phyloP scores from a whole-genome alignment of 2,797 vertebrate genomes.

The Picus viridis region DNA sequence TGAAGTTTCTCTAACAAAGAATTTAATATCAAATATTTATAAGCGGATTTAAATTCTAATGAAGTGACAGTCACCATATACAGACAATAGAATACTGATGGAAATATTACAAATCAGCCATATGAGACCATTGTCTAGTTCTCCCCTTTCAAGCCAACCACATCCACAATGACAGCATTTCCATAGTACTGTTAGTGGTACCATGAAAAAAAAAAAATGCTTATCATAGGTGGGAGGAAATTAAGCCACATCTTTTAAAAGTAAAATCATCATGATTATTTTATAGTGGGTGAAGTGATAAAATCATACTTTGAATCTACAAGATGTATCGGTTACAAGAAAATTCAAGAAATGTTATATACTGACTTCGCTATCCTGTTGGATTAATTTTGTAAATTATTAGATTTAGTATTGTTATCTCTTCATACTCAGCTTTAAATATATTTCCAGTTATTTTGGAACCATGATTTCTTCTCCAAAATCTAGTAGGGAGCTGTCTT shows the following conservation, averaged over 20 bases:
- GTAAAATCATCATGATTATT: not conserved
- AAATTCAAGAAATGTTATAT: not conserved
- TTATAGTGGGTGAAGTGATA: not conserved
- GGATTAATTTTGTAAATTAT: not conserved
- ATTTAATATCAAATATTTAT: slow-evolving; percentile 67
- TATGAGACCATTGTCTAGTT: not conserved
- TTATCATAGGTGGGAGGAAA: slow-evolving; percentile 1
- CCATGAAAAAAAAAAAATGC: not conserved
- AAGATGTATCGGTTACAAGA: not conserved
- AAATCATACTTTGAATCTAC: not conserved
- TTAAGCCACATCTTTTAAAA: not conserved
- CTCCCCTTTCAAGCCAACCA: not conserved
- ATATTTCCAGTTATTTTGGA: not conserved
- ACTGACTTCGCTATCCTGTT: not conserved
- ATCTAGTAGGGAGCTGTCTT: not conserved
- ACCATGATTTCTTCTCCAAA: not conserved
- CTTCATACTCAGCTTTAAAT: not conserved
- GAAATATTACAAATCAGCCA: slow-evolving; percentile 7
- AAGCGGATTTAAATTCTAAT: slow-evolving; percentile 70
- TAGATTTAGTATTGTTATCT: not conserved
- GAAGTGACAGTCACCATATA: slow-evolving; percentile 41
- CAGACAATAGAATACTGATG: slow-evolving; percentile 29
- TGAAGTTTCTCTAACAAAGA: slow-evolving; percentile 63
- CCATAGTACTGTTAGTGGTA: not conserved
- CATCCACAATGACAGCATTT: not conserved